Percentiles rank a stretch among this genome's conserved stretches.
phyloP scores from a whole-genome alignment of 2,888 invertebrate species.

The Eumerus sabulonum region DNA sequence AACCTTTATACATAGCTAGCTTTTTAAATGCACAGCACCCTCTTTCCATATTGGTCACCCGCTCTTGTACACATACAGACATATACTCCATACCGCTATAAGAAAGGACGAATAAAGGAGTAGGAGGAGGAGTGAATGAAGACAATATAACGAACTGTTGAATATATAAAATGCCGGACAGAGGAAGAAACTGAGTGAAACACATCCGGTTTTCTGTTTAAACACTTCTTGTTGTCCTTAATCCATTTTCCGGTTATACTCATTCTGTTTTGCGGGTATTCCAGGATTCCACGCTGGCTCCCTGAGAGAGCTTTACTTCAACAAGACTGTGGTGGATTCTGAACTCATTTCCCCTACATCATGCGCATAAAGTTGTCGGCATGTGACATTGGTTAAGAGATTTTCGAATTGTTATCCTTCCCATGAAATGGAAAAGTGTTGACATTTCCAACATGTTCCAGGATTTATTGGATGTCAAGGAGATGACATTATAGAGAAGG shows the following conservation, averaged over 20 bases:
- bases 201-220: not conserved
- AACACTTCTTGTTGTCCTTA: not conserved
- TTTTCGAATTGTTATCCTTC: not conserved
- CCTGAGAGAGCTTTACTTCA: no score
- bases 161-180: constrained; percentile 44
- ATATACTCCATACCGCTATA: no score
- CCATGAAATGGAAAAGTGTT: not conserved
- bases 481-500: no score
- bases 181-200: not conserved
- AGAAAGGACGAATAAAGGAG: no score
- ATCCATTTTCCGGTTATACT: not conserved
- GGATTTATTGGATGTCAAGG: no score
- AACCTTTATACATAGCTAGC: not conserved
- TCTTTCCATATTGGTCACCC: not conserved
- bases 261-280: not conserved
- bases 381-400: constrained; percentile 6
- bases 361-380: constrained; percentile 8
- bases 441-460: constrained; percentile 12
- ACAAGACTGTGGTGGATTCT: constrained; percentile 26
- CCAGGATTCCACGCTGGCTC: not conserved
- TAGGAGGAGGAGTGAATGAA: no score
- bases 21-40: constrained; percentile 17
- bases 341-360: not conserved
- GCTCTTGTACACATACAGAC: no score
- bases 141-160: constrained; percentile 55